A percentile compares a stretch with the other conserved stretches of the same genome.
Evolutionary conservation across 1,140 invertebrate species (phyloP).

Genomic region (Cephus cinctus): DNA sequence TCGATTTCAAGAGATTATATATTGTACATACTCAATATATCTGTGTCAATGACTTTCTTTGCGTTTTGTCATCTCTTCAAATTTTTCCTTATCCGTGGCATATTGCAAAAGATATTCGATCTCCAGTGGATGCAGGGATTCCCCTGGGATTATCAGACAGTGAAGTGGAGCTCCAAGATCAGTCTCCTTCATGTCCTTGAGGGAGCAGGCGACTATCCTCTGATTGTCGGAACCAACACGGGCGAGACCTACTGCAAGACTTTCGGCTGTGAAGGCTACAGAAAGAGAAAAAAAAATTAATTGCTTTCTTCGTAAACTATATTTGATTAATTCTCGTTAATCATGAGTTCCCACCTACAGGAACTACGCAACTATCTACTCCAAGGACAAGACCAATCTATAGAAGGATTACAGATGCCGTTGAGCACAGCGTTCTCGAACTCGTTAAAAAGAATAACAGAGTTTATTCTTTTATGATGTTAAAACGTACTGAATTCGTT

Average conservation of each 20-base stretch:
- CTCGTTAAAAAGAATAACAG: no score
- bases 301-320: no score
- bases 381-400: no score
- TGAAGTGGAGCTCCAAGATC: constrained; percentile 91
- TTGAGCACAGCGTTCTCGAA: no score
- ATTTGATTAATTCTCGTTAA: no score
- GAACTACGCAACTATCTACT: no score
- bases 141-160: constrained; percentile 84
- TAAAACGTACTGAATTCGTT: no score
- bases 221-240: constrained; percentile 86
- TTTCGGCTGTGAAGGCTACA: constrained; percentile 60
- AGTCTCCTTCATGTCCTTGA: constrained; percentile 72
- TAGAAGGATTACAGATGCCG: no score
- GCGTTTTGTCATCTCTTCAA: constrained; percentile 11
- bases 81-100: constrained; percentile 30
- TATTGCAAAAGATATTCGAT: constrained; percentile 77
- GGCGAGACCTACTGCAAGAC: constrained; percentile 80
- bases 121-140: constrained; percentile 88
- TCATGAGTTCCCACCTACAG: no score
- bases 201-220: constrained; percentile 70
- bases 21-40: not conserved
- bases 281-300: constrained; percentile 28
- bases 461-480: no score
- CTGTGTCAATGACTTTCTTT: not conserved
- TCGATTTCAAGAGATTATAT: no score